Evolutionary conservation across 2,113 vertebrate species (phyloP).

Genomic region (Nannospalax galili): DNA sequence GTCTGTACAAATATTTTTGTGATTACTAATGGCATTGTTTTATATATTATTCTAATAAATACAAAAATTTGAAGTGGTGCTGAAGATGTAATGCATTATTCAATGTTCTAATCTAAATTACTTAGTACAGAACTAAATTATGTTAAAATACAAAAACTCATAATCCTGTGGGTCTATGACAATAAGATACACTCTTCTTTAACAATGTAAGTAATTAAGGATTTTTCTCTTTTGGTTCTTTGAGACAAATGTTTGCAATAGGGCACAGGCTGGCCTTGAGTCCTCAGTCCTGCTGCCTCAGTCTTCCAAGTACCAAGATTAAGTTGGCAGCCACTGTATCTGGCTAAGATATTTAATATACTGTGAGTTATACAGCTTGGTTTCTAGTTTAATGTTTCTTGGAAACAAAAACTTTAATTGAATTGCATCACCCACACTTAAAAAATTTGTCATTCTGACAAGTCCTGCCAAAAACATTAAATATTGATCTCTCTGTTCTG

Average conservation of each 20-base stretch:
- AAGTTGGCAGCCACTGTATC: too few species aligned
- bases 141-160: not conserved
- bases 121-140: constrained; percentile 51
- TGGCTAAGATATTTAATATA: not conserved
- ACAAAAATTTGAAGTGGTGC: not conserved
- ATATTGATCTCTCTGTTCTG: not conserved
- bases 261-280: not conserved
- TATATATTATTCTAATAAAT: constrained; percentile 18
- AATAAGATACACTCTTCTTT: not conserved
- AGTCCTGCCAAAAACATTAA: constrained; percentile 42
- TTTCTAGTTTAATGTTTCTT: constrained; percentile 74
- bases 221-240: not conserved
- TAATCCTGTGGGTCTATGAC: constrained; percentile 61
- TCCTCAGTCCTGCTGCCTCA: not conserved
- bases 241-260: not conserved
- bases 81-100: constrained; percentile 17
- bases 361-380: constrained; percentile 60
- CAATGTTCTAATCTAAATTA: constrained; percentile 47
- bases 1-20: not conserved
- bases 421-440: constrained; percentile 52
- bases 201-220: not conserved
- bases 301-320: not conserved
- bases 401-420: constrained; percentile 73
- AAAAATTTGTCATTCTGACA: constrained; percentile 73
- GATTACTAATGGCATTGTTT: not conserved